Evolutionary conservation across 2,888 invertebrate genomes (phyloP).

Genomic region (Marronus borbonicus): DNA sequence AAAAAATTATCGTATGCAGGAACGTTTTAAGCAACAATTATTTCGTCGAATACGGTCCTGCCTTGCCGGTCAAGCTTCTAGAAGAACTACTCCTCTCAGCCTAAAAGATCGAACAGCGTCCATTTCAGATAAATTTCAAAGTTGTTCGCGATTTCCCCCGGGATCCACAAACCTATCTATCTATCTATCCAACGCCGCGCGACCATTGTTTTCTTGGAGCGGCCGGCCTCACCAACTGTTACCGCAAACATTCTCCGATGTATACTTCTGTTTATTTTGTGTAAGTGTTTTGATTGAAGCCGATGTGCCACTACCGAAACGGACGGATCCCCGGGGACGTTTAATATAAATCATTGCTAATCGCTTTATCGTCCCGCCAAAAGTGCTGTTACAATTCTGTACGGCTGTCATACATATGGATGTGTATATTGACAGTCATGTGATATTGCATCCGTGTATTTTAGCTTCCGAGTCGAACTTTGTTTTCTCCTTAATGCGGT

Average conservation of each 20-base stretch:
- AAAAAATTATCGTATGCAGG: background rate
- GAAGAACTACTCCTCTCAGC: background rate
- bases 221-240: slow-evolving; percentile 41
- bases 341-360: slow-evolving; percentile 48
- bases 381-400: background rate
- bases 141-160: slow-evolving; percentile 55
- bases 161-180: slow-evolving; percentile 56
- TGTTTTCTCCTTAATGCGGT: background rate
- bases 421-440: background rate
- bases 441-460: background rate
- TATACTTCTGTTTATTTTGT: slow-evolving; percentile 47
- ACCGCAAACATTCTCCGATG: slow-evolving; percentile 45
- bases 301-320: slow-evolving; percentile 24
- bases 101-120: slow-evolving; percentile 34
- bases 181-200: slow-evolving; percentile 42
- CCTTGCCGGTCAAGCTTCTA: background rate
- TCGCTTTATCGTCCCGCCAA: slow-evolving; percentile 42
- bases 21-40: background rate
- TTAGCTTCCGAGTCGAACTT: background rate
- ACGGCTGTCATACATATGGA: background rate
- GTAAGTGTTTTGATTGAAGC: slow-evolving; percentile 51
- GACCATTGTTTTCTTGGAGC: slow-evolving; percentile 49
- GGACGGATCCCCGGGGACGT: slow-evolving; percentile 11
- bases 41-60: slow-evolving; percentile 8
- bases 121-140: slow-evolving; percentile 51